Conservation (phyloP, 2,797 vertebrate species). For the Galago senegalensis region DNA sequence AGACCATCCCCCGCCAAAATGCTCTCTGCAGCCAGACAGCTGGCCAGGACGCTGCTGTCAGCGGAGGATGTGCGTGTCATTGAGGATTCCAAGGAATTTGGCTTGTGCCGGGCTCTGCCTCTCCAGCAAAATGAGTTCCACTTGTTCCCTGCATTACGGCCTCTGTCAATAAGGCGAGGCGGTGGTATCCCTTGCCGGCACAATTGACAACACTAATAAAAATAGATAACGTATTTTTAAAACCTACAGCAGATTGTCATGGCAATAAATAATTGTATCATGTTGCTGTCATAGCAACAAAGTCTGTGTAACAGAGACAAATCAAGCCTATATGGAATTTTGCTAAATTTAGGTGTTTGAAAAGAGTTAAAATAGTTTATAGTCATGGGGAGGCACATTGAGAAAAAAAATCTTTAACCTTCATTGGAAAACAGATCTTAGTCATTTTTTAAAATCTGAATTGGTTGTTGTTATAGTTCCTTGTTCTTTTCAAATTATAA, state of each 20-base stretch:
- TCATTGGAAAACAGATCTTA: constrained; percentile 78
- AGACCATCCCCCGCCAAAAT: not conserved
- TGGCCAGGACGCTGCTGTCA: not conserved
- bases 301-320: constrained; percentile 87
- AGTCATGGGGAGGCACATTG: constrained; percentile 81
- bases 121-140: constrained; percentile 57
- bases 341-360: constrained; percentile 90
- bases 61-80: not conserved
- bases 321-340: constrained; percentile 87
- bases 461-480: constrained; percentile 10
- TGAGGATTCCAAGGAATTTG: constrained; percentile 19
- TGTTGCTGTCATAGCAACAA: constrained; percentile 90
- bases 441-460: constrained; percentile 21
- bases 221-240: constrained; percentile 91
- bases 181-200: constrained; percentile 83
- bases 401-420: constrained; percentile 71
- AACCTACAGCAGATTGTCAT: constrained; percentile 90
- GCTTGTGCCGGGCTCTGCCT: constrained; percentile 41
- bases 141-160: constrained; percentile 57
- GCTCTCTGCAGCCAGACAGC: not conserved
- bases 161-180: constrained; percentile 75
- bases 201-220: constrained; percentile 90
- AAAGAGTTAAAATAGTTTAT: constrained; percentile 89
- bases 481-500: constrained; percentile 29
- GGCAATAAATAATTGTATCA: constrained; percentile 92